Evolutionary conservation across 2,888 invertebrate species (phyloP).

Genomic region (Aleiodes testaceus): DNA sequence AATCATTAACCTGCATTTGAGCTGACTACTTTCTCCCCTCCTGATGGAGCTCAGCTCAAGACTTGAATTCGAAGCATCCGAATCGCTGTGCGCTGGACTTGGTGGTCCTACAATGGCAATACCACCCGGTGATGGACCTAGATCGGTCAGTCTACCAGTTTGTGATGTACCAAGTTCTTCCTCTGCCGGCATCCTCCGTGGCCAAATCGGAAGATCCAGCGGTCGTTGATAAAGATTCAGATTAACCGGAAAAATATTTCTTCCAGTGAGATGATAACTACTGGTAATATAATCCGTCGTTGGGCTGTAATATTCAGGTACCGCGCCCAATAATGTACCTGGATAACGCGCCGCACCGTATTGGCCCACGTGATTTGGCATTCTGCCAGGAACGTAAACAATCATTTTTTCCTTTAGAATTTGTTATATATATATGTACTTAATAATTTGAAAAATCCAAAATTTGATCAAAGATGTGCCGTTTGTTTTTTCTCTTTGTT

Average conservation of each 20-base stretch:
- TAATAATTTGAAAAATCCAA: background rate
- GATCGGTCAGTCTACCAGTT: conserved; percentile 50
- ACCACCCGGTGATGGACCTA: conserved; percentile 58
- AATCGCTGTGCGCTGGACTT: conserved; percentile 70
- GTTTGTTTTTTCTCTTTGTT: conserved; percentile 33
- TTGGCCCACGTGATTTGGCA: conserved; percentile 69
- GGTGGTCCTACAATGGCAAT: conserved; percentile 65
- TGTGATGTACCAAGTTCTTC: conserved; percentile 66
- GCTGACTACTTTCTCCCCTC: conserved; percentile 67
- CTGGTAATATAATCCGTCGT: conserved; percentile 53
- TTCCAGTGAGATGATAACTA: conserved; percentile 45
- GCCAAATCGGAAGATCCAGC: conserved; percentile 69
- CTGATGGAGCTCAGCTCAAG: conserved; percentile 68
- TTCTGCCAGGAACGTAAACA: conserved; percentile 72
- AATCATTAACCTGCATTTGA: conserved; percentile 68
- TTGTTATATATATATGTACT: background rate
- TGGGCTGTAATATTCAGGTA: conserved; percentile 64
- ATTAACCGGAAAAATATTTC: conserved; percentile 44
- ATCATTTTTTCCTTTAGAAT: conserved; percentile 62
- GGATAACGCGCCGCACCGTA: conserved; percentile 69
- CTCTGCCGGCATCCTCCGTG: conserved; percentile 70
- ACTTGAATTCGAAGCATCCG: conserved; percentile 70
- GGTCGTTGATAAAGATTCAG: conserved; percentile 55
- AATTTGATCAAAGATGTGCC: conserved; percentile 53
- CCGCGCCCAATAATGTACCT: conserved; percentile 65